A percentile compares a stretch with the other conserved stretches of the same genome.
Conservation (phyloP, 2,797 vertebrate genomes). For the Ceyx erithaca region DNA sequence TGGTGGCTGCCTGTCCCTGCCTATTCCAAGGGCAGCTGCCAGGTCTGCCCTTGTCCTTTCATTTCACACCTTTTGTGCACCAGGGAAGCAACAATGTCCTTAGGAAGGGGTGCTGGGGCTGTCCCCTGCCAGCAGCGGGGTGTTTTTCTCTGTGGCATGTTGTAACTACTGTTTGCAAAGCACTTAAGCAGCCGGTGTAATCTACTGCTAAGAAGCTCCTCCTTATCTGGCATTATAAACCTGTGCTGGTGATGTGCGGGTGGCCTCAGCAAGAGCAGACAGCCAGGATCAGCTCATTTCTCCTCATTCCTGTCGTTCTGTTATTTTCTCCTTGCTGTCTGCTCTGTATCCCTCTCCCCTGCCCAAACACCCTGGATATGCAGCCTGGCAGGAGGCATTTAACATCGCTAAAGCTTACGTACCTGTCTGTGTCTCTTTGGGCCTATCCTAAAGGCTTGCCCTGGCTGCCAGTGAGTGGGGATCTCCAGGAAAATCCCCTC, state of each 20-base stretch:
- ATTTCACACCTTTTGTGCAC: not conserved
- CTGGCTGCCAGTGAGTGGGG: not conserved
- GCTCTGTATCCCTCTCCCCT: not conserved
- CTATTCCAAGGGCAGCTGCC: not conserved
- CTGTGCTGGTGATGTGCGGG: not conserved
- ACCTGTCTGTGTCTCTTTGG: not conserved
- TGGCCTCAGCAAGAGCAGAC: accelerated
- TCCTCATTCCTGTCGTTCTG: not conserved
- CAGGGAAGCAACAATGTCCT: not conserved
- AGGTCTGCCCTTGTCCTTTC: not conserved
- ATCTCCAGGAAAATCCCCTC: not conserved
- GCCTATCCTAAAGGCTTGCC: not conserved
- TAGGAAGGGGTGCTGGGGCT: not conserved
- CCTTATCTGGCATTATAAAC: constrained; percentile 52
- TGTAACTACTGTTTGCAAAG: constrained; percentile 71
- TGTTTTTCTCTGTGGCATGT: constrained; percentile 14
- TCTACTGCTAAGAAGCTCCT: constrained; percentile 50
- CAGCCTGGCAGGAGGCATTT: not conserved
- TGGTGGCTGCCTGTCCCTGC: not conserved
- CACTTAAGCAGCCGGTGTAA: constrained; percentile 60
- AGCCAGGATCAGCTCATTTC: not conserved
- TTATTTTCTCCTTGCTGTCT: not conserved
- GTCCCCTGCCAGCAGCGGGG: not conserved
- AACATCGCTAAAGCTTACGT: not conserved
- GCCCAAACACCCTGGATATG: not conserved